phyloP scores from a whole-genome alignment of 2,113 vertebrate species.

The Sinocyclocheilus anophthalmus region DNA sequence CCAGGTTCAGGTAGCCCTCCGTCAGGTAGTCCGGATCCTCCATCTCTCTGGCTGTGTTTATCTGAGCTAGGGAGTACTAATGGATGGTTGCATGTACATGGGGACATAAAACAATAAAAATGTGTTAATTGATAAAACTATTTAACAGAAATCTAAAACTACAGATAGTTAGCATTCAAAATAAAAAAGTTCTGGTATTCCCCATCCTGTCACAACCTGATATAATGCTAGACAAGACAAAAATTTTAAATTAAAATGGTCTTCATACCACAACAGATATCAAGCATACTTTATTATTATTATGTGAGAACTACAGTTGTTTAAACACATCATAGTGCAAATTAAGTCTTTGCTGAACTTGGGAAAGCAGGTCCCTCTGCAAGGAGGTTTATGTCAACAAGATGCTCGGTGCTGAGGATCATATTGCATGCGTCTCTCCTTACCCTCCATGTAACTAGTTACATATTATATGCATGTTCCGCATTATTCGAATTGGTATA shows the following conservation, averaged over 20 bases:
- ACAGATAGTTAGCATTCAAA: not conserved
- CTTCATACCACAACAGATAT: constrained; percentile 14
- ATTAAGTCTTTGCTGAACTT: constrained; percentile 59
- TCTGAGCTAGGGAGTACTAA: constrained; percentile 93
- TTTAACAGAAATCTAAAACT: not conserved
- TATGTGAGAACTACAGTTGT: constrained; percentile 20
- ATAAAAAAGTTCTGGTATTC: not conserved
- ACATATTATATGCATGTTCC: constrained; percentile 70
- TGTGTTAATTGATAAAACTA: not conserved
- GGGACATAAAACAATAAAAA: not conserved
- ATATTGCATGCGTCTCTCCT: constrained; percentile 70
- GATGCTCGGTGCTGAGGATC: constrained; percentile 67
- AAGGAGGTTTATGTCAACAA: constrained; percentile 75
- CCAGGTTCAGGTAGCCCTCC: constrained; percentile 96
- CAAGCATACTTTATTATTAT: constrained; percentile 12
- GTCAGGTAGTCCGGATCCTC: constrained; percentile 93
- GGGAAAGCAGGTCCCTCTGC: constrained; percentile 53
- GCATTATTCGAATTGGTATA: constrained; percentile 14
- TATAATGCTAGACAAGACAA: not conserved
- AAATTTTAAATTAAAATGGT: not conserved
- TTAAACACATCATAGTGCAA: constrained; percentile 38
- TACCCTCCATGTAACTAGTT: constrained; percentile 67
- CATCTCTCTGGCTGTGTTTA: constrained; percentile 93
- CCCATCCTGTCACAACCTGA: not conserved
- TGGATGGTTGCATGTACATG: constrained; percentile 12